Evolutionary conservation across 2,888 invertebrate genomes (phyloP).

Genomic region (Aplocera efformata): DNA sequence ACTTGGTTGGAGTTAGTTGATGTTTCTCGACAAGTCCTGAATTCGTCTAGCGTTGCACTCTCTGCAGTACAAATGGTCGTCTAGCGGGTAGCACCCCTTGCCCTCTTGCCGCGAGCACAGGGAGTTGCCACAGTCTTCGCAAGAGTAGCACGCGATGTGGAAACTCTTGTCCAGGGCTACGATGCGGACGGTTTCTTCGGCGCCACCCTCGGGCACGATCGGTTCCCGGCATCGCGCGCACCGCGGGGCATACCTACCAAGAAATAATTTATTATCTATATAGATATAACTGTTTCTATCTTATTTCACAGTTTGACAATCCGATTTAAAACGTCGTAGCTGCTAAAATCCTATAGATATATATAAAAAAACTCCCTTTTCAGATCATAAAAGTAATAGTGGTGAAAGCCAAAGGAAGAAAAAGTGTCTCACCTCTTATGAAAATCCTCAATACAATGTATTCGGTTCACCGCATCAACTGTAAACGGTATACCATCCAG

Average conservation of each 20-base stretch:
- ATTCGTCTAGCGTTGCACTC: conserved; percentile 97
- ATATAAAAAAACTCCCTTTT: no score
- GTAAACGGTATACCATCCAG: conserved; percentile 99
- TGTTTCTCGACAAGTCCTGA: conserved; percentile 89
- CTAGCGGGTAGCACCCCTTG: conserved; percentile 97
- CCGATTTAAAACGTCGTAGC: no score
- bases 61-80: conserved; percentile 96
- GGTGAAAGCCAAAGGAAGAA: no score
- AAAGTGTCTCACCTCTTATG: conserved; percentile 99
- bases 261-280: no score
- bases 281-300: no score
- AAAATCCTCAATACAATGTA: conserved; percentile 99
- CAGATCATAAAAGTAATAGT: no score
- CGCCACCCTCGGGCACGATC: conserved; percentile 97
- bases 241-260: conserved; percentile 95
- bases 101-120: conserved; percentile 97
- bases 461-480: conserved; percentile 97
- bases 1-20: conserved; percentile 49
- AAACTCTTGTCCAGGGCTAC: conserved; percentile 98
- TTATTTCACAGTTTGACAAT: no score
- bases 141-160: conserved; percentile 96
- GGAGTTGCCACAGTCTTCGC: conserved; percentile 95
- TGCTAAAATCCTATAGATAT: no score
- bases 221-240: conserved; percentile 98
- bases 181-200: conserved; percentile 97